Evolutionary conservation across 92 coral and sea anemone species (phyloP).

Genomic region (Ricordea florida): DNA sequence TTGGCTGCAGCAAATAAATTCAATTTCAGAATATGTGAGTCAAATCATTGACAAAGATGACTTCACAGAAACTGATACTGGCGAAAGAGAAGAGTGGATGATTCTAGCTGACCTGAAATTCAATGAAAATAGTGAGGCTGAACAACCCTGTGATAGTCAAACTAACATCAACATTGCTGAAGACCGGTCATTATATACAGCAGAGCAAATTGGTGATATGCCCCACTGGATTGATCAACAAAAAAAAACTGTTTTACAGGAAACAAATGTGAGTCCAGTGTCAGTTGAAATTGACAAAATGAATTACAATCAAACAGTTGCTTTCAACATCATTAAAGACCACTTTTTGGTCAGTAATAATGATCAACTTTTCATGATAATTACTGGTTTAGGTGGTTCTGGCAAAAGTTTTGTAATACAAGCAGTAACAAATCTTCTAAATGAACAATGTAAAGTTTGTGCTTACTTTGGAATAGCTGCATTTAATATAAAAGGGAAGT

Average conservation of each 20-base stretch:
- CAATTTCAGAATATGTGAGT: conserved; percentile 20
- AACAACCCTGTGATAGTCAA: neutral
- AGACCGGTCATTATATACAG: conserved; percentile 15
- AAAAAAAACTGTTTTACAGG: neutral
- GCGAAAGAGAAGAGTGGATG: conserved; percentile 62
- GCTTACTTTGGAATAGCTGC: conserved; percentile 51
- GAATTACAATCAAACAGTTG: conserved; percentile 28
- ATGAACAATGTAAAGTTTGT: conserved; percentile 21
- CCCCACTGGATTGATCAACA: conserved; percentile 52
- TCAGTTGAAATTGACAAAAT: conserved; percentile 15
- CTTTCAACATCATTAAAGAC: conserved; percentile 24
- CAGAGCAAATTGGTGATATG: conserved; percentile 39
- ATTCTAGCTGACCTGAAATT: conserved; percentile 36
- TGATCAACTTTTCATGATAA: conserved; percentile 33
- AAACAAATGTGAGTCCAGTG: neutral
- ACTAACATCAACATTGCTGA: conserved; percentile 6
- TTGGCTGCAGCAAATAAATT: conserved; percentile 32
- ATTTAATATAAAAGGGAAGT: conserved; percentile 20
- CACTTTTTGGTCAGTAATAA: neutral
- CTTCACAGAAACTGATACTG: conserved; percentile 25
- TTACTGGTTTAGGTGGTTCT: conserved; percentile 49
- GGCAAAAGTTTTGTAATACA: conserved; percentile 55
- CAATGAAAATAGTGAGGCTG: neutral
- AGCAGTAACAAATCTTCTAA: conserved; percentile 14
- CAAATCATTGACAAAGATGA: neutral